Conservation (phyloP, 2,888 invertebrate species). For the Mystacides longicornis region DNA sequence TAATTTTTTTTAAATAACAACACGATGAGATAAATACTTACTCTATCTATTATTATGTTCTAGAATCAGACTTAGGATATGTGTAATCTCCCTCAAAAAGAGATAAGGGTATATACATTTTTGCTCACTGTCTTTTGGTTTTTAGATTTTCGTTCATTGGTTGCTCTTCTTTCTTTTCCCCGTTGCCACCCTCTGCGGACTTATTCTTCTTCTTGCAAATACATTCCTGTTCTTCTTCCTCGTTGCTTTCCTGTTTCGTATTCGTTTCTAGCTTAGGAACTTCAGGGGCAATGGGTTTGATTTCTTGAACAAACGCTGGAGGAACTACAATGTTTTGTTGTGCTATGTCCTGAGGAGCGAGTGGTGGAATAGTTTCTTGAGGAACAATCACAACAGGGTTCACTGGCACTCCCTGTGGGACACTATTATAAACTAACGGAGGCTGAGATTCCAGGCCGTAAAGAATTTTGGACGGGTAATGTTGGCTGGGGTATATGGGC, state of each 20-base stretch:
- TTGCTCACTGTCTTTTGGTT: too few species aligned
- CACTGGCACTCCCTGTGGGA: neutral
- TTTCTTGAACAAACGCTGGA: neutral
- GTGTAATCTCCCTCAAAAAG: too few species aligned
- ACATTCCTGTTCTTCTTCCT: conserved; percentile 12
- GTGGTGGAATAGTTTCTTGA: neutral
- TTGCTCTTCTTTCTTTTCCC: neutral
- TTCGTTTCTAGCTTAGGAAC: neutral
- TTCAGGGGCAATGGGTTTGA: neutral
- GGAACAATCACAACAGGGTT: neutral
- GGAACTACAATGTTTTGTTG: neutral
- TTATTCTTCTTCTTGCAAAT: conserved; percentile 11
- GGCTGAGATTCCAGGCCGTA: neutral
- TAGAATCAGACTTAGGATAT: too few species aligned
- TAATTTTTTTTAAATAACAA: too few species aligned
- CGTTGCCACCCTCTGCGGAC: neutral
- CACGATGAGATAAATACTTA: too few species aligned
- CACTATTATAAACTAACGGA: neutral
- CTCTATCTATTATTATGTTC: too few species aligned
- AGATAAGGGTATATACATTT: too few species aligned
- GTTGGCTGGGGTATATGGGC: neutral
- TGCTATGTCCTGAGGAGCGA: neutral
- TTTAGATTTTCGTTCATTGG: too few species aligned
- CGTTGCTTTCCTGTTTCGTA: neutral
- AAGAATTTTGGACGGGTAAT: neutral